phyloP scores from a whole-genome alignment of 2,888 invertebrate species.

The Harpagoxenus sublaevis region DNA sequence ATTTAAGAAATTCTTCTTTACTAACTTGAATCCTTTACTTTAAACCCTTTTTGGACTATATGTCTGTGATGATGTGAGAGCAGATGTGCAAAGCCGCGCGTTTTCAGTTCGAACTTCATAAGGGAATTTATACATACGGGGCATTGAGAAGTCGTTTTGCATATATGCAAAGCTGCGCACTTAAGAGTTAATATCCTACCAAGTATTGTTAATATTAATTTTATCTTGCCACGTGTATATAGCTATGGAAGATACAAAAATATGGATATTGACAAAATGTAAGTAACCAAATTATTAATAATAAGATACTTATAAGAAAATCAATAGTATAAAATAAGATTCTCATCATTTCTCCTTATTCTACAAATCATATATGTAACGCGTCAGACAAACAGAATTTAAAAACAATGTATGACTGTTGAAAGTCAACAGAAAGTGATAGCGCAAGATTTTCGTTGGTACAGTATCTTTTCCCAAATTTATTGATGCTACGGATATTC shows the following conservation, averaged over 20 bases:
- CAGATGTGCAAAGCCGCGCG: too few species aligned
- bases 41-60: too few species aligned
- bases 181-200: not conserved
- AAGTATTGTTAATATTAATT: conserved; percentile 4
- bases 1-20: too few species aligned
- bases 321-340: not conserved
- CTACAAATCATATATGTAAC: not conserved
- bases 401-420: not conserved
- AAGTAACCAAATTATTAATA: not conserved
- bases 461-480: conserved; percentile 5
- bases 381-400: not conserved
- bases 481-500: not conserved
- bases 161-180: too few species aligned
- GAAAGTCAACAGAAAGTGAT: not conserved
- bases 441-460: not conserved
- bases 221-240: not conserved
- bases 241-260: not conserved
- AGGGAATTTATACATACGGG: too few species aligned
- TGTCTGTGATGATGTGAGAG: too few species aligned
- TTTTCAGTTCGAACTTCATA: too few species aligned
- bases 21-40: too few species aligned
- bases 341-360: not conserved
- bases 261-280: not conserved
- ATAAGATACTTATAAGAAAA: not conserved
- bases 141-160: too few species aligned